Evolutionary conservation across 1,140 invertebrate species (phyloP), one percentile per base, ranked within the genome.

Genomic region (Papilio polyxenes): DNA sequence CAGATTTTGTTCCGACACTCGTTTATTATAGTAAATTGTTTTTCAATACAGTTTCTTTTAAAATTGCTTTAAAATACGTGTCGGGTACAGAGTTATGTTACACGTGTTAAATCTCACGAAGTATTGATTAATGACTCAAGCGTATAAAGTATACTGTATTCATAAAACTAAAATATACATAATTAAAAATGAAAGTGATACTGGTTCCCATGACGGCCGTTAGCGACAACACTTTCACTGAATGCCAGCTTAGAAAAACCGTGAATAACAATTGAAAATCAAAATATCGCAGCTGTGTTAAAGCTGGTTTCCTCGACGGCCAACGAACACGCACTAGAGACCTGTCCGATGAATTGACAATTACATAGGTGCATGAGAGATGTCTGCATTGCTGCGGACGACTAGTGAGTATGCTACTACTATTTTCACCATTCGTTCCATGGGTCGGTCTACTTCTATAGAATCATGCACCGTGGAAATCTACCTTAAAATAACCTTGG

Each of bases 171-270:
- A 65, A 72, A 72, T 72, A 31, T 72, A 72, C 31, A 72, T 72
- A 72, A 72, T 72, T 72, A 72, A 72, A 72, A 72, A 72, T 40
- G 65, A 72, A 72, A 72, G 65, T 72, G 23, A 37, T 5, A 37
- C 65, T 40, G 31, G 31, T 72, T 72, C 20, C 65, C 13, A 72
- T 72, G 13, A 72, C 65, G 13, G 13, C 65, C 7, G 62, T 65
- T 65, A 65, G 59, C 4, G 23, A 65, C 20, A 11, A 31, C 23
- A 40, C 65, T 72, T 72, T 72, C 65, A 72, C 65, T 72, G 13
- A 40, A 72, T 17, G 13, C 31, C 31, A 72, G 31, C 11, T 37
- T 72, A 72, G 17, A 72, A 72, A 72, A 72, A 72, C 31, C 31
- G 11, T 37, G 65, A 72, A 37, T 37, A 72, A 72, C 65, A 37